A percentile compares a stretch with the other conserved stretches of the same genome.
These are phyloP conservation scores for Rhea americana DNA, from an alignment of 2,113 vertebrate genomes.

Conservation along the genomic window DNA sequence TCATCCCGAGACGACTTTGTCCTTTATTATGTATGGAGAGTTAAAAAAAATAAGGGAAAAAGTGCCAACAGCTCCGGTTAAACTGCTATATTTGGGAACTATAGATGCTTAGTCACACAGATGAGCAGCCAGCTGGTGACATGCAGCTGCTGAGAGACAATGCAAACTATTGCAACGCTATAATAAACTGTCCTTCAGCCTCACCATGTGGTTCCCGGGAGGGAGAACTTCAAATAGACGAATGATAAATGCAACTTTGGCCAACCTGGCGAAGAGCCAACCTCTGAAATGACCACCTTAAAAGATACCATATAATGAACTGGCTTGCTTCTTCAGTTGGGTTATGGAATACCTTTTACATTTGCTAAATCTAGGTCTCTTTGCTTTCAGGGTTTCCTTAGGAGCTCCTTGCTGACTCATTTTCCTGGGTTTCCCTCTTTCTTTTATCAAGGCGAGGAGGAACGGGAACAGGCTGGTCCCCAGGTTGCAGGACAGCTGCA, in stretches of 20 bases:
- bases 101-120: conserved; percentile 63
- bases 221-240: not conserved
- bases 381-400: not conserved
- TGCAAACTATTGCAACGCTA: not conserved
- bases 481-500: accelerated
- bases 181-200: conserved; percentile 50
- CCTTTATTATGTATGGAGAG: not conserved
- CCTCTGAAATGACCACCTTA: not conserved
- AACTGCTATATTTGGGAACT: conserved; percentile 51
- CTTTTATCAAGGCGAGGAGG: not conserved
- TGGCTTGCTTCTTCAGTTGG: not conserved
- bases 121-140: conserved; percentile 40
- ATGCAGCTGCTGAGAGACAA: conserved; percentile 53
- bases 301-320: accelerated
- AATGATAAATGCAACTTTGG: not conserved
- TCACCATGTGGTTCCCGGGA: conserved; percentile 12
- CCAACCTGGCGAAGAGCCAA: not conserved
- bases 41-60: not conserved
- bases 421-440: conserved; percentile 42
- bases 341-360: not conserved
- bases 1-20: not conserved
- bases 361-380: not conserved
- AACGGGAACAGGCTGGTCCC: not conserved
- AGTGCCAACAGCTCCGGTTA: conserved; percentile 1
- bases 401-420: conserved; percentile 37